Conservation (phyloP, 1,140 invertebrate genomes). For the Delia radicum region DNA sequence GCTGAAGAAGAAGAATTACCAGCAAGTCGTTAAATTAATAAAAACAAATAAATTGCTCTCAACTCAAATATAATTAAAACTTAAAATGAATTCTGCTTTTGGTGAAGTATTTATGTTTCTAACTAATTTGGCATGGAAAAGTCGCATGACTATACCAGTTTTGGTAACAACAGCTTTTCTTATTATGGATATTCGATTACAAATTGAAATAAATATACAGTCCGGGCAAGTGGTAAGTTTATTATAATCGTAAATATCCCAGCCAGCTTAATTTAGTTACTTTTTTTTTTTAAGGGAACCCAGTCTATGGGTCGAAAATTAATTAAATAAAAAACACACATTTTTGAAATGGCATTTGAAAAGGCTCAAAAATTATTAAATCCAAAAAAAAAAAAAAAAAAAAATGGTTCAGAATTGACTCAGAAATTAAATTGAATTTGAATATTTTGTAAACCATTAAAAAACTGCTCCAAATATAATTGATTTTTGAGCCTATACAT, state of each 20-base stretch:
- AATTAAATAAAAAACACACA: too few species aligned
- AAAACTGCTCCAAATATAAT: too few species aligned
- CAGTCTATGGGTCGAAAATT: background rate
- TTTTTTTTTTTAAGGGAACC: too few species aligned
- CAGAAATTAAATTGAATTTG: too few species aligned
- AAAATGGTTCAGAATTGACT: too few species aligned
- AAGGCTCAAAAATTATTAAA: too few species aligned
- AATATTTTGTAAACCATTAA: too few species aligned
- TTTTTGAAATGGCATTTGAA: too few species aligned
- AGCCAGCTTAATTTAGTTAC: too few species aligned
- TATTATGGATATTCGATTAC: conserved; percentile 58
- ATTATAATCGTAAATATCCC: background rate
- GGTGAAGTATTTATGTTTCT: conserved; percentile 57
- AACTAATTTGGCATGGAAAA: conserved; percentile 59
- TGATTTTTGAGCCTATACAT: too few species aligned
- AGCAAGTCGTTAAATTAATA: background rate
- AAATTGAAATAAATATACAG: conserved; percentile 59
- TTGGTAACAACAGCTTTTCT: conserved; percentile 58
- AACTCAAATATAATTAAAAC: too few species aligned
- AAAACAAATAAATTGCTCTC: background rate
- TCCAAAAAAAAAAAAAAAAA: too few species aligned
- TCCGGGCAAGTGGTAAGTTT: conserved; percentile 46
- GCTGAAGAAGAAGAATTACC: conserved; percentile 5
- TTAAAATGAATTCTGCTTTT: conserved; percentile 45
- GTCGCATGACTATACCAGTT: conserved; percentile 57